phyloP scores from a whole-genome alignment of 1,140 invertebrate genomes.

The Hyposmocoma kahamanoa region DNA sequence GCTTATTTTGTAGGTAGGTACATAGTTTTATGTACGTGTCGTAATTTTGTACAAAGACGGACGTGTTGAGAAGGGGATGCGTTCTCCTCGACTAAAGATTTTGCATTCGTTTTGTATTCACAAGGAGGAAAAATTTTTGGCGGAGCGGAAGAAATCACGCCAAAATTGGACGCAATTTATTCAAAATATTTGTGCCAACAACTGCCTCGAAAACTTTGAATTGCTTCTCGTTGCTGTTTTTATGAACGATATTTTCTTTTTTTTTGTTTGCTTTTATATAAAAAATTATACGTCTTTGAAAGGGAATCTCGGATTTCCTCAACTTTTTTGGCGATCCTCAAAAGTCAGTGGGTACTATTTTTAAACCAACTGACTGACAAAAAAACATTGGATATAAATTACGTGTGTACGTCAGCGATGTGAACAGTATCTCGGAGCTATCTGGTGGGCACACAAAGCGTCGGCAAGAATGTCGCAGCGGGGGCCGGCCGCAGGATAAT shows the following conservation, averaged over 20 bases:
- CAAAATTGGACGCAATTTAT: constrained; percentile 26
- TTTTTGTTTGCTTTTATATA: constrained; percentile 25
- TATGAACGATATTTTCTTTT: constrained; percentile 16
- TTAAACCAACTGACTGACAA: constrained; percentile 45
- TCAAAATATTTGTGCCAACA: constrained; percentile 31
- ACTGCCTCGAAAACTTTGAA: constrained; percentile 8
- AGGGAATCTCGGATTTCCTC: constrained; percentile 17
- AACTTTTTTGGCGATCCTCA: constrained; percentile 32
- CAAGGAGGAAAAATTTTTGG: constrained; percentile 22
- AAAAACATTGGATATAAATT: constrained; percentile 56
- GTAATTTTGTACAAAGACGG: too few relatives aligned
- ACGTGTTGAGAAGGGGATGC: too few relatives aligned
- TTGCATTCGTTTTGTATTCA: constrained; percentile 41
- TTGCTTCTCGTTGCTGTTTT: constrained; percentile 5
- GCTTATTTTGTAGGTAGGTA: too few relatives aligned
- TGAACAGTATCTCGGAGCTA: constrained; percentile 8
- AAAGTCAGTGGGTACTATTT: constrained; percentile 18
- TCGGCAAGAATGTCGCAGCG: constrained; percentile 42
- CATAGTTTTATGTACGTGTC: too few relatives aligned
- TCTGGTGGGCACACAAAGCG: constrained; percentile 40
- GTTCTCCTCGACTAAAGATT: too few relatives aligned
- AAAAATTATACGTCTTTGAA: constrained; percentile 2
- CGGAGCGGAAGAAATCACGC: constrained; percentile 19
- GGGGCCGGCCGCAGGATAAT: constrained; percentile 40
- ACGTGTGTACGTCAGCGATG: constrained; percentile 46